phyloP scores from a whole-genome alignment of 2,888 invertebrate genomes.

The Sisyra terminalis region DNA sequence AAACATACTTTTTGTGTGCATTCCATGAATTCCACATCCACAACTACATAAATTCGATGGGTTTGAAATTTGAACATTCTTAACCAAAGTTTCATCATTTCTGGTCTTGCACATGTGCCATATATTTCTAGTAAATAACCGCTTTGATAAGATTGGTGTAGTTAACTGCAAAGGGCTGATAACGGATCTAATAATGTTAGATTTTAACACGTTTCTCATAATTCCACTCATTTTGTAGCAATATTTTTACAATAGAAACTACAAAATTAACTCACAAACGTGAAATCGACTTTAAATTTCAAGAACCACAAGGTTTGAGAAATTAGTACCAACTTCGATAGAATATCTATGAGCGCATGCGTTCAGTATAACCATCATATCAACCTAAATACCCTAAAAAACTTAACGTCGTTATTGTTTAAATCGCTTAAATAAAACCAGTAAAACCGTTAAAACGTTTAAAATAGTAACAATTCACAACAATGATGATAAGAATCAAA shows the following conservation, averaged over 20 bases:
- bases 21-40: slow-evolving; percentile 42
- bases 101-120: slow-evolving; percentile 50
- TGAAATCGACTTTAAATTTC: neutral
- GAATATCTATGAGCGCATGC: too few relatives aligned
- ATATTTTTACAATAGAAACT: neutral
- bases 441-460: too few relatives aligned
- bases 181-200: slow-evolving; percentile 18
- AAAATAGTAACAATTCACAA: too few relatives aligned
- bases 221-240: slow-evolving; percentile 47
- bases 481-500: too few relatives aligned
- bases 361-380: too few relatives aligned
- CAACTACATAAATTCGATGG: slow-evolving; percentile 49
- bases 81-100: slow-evolving; percentile 17
- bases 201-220: slow-evolving; percentile 40
- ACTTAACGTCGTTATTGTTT: too few relatives aligned
- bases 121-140: slow-evolving; percentile 49
- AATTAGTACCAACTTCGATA: too few relatives aligned
- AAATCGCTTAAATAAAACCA: too few relatives aligned
- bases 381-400: too few relatives aligned
- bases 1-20: slow-evolving; percentile 52
- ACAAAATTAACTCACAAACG: neutral
- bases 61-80: slow-evolving; percentile 27
- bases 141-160: slow-evolving; percentile 27
- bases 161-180: slow-evolving; percentile 21
- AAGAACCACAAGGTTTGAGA: too few relatives aligned